Conservation (phyloP, 2,797 vertebrate genomes). For the Loris lydekkerianus region DNA sequence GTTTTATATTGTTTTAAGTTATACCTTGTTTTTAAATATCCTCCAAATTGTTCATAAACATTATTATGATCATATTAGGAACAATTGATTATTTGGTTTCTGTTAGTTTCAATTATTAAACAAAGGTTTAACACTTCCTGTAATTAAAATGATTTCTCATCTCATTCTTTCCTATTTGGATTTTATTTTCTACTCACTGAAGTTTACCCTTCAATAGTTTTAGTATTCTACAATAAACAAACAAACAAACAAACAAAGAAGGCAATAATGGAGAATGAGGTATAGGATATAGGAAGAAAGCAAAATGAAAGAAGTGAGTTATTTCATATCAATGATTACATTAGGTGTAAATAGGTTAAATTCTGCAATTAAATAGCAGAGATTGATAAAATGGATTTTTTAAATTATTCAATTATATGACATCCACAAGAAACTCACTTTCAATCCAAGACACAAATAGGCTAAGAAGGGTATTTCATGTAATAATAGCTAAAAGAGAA, state of each 20-base stretch:
- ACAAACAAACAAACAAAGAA: not conserved
- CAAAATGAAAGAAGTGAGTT: not conserved
- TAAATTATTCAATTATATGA: not conserved
- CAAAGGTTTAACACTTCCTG: not conserved
- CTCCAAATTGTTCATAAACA: not conserved
- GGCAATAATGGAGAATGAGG: not conserved
- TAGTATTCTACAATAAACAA: not conserved
- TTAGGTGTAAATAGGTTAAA: conserved; percentile 40
- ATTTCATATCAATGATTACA: not conserved
- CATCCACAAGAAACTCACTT: not conserved
- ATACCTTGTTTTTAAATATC: not conserved
- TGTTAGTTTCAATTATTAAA: not conserved
- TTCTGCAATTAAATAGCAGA: not conserved
- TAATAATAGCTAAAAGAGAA: not conserved
- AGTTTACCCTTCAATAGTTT: not conserved
- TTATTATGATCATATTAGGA: not conserved
- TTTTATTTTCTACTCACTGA: not conserved
- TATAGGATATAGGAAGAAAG: not conserved
- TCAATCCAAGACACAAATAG: not conserved
- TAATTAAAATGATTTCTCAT: not conserved
- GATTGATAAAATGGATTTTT: not conserved
- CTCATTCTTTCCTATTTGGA: not conserved
- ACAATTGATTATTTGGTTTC: not conserved
- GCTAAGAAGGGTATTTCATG: not conserved
- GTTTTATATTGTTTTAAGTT: not conserved